Evolutionary conservation across 2,888 invertebrate genomes (phyloP), one percentile per base, ranked within the genome.

Genomic region (Caenorhabditis wallacei): DNA sequence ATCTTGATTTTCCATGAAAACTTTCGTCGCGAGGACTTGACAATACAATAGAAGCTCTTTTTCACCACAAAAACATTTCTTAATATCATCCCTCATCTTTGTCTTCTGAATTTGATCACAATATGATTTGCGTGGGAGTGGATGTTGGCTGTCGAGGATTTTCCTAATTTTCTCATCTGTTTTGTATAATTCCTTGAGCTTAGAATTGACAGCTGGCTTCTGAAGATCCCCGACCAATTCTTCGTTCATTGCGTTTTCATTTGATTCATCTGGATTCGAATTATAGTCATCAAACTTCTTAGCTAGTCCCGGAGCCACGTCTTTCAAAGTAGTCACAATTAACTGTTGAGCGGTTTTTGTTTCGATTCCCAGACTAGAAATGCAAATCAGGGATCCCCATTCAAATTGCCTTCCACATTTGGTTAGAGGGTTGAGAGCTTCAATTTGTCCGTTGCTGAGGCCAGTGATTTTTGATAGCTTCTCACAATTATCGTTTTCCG

Each of bases 21-120:
- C 48, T 10, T 69, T 26, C 11, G 66, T 37, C 11, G 70, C 70
- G 26, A 75, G 18, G 13, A 61, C 83, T 63, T 83, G 83, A 56
- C 83, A 83, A 30, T 83, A 83, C 10, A 80, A 10, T 11, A 79
- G 22, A 2, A 83, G 53, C 30, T 78, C 70, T 1, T 68, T 54
- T 0, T 66, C 53, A 7, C 22, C 56, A 56, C 83, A 83, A 35
- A 66, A 75, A 18, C 83, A 83, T 1, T 22, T 37, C 18, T 78
- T 63, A 18, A 78, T 68, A 16, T 26, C 46, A 0, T 61, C 57
- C 4, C 76, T 46, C 61, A 61, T 64, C 16, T 63, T 30, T 13
- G 61, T 63, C 13, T 54, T 64, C 30, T 56, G 22, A 26, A 48
- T 40, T 30, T 79, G 26, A 16, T 79, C 51, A 20, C 79, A 79